These are phyloP conservation scores for Trematocara caparti DNA, from an alignment of 2,797 vertebrate genomes.

Conservation along the genomic window DNA sequence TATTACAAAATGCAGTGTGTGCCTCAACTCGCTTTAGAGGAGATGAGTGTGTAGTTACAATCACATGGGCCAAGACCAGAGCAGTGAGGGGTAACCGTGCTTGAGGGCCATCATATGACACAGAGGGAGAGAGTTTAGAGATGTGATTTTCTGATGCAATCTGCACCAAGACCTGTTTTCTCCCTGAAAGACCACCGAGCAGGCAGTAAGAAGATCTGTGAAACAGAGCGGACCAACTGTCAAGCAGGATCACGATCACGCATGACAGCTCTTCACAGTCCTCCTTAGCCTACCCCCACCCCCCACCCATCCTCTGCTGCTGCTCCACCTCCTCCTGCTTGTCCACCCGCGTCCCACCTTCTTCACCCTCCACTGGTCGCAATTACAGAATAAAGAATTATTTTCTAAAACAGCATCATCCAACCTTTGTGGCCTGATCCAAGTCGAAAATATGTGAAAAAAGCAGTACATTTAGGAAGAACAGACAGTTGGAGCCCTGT, in stretches of 20 bases:
- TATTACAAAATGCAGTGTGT: not conserved
- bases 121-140: conserved; percentile 21
- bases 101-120: conserved; percentile 63
- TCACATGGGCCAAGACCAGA: conserved; percentile 50
- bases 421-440: conserved; percentile 9
- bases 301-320: not conserved
- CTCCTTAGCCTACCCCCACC: not conserved
- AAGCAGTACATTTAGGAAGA: not conserved
- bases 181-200: conserved; percentile 68
- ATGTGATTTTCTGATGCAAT: conserved; percentile 60
- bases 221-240: conserved; percentile 75
- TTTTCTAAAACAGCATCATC: conserved; percentile 52
- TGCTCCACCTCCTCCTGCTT: conserved; percentile 29
- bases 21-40: conserved; percentile 17
- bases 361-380: conserved; percentile 60
- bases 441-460: conserved; percentile 12
- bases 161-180: conserved; percentile 62
- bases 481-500: not conserved
- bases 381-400: conserved; percentile 61
- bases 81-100: conserved; percentile 56
- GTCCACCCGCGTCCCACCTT: conserved; percentile 53
- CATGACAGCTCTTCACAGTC: conserved; percentile 67
- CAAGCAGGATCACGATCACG: conserved; percentile 69
- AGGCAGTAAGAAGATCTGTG: conserved; percentile 69
- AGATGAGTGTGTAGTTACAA: conserved; percentile 38